These are phyloP conservation scores for Ceyx margarethae DNA, from an alignment of 2,113 vertebrate genomes.

Conservation along the genomic window DNA sequence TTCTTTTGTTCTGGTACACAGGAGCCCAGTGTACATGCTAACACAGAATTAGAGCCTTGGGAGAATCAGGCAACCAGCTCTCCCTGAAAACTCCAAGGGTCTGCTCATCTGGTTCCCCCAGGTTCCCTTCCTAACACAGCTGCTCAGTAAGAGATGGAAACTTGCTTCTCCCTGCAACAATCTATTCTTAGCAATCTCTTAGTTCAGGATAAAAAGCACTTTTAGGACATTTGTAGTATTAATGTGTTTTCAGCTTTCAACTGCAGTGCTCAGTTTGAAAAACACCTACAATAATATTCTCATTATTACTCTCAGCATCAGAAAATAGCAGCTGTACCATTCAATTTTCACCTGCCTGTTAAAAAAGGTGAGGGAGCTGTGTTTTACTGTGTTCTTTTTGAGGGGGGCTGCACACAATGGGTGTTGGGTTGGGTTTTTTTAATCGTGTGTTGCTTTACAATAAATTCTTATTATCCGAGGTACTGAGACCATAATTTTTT, in stretches of 20 bases:
- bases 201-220: neutral
- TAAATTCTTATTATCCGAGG: neutral
- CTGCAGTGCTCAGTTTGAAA: neutral
- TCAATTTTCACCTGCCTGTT: neutral
- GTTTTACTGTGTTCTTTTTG: neutral
- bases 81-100: neutral
- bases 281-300: neutral
- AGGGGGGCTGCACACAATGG: too few species aligned
- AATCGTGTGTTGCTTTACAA: neutral
- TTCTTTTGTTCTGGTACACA: neutral
- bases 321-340: neutral
- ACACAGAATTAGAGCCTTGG: neutral
- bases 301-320: neutral
- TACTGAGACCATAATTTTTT: rapidly evolving
- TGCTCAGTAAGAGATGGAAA: neutral
- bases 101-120: neutral
- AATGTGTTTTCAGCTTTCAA: neutral
- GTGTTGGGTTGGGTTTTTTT: neutral
- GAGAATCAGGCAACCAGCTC: neutral
- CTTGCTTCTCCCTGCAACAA: neutral
- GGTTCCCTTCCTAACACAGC: neutral
- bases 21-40: neutral
- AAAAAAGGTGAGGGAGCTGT: neutral
- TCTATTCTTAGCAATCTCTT: neutral
- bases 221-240: neutral